Base-by-base conservation (phyloP, 2,888 invertebrate species). In the Drosophila infuscata region DNA sequence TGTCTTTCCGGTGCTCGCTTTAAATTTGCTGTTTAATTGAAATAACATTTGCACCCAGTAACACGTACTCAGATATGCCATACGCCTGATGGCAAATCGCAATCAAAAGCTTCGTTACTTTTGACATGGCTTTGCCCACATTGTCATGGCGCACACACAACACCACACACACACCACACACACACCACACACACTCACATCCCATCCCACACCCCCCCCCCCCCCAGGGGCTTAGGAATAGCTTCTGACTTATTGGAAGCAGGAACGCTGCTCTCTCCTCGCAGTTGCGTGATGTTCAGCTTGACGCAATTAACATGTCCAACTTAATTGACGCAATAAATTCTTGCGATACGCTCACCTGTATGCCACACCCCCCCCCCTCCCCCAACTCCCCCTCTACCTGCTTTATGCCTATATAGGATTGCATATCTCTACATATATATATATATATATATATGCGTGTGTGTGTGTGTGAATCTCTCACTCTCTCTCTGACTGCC, bases 241-340 rank as follows among this genome's bases (percentile, higher is more conserved):
- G n/a, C 41, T 57, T 41, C 41, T 60, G 61, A 57, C 68, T 61
- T 54, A 63, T 43, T 52, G 73, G 35, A 52, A 38, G 59, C 48
- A 61, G 48, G 58, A 17, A n/a, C 33, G 11, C 46, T 25, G 15
- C 7, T 20, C 38, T 38, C n/a, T 29, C 59, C 54, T 52, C 77
- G 68, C 71, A 79, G 90, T 87, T 90, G 87, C 89, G 87, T 87
- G 89, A 77, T 88, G 91, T 83, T 90, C 88, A 89, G 82, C 87
- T 88, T 90, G 89, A 90, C 89, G 88, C 91, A 88, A 88, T 88
- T 88, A 88, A 88, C 87, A 88, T 88, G 91, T 88, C 91, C 87
- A 90, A 90, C 91, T 88, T 88, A 88, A 88, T 90, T 90, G 87
- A 90, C 90, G 87, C 91, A 88, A 88, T 88, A 90, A 89, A 88